Evolutionary conservation across 2,797 vertebrate species (phyloP).

Genomic region (Schizopygopsis malacanthus): DNA sequence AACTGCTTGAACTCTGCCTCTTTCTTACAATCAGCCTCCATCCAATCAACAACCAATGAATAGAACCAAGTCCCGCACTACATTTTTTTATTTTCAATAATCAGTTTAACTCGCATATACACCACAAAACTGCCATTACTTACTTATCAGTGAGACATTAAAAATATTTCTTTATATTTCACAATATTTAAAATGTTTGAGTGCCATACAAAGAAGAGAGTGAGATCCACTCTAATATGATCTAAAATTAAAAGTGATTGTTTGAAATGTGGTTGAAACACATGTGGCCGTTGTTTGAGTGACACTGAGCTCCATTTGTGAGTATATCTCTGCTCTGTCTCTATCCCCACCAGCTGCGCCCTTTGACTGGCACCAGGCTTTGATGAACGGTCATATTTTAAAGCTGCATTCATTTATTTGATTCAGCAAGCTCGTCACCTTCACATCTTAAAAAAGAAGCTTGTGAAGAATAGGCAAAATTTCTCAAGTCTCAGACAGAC

Average conservation of each 20-base stretch:
- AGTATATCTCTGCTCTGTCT: constrained; percentile 54
- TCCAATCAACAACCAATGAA: neutral
- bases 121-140: too few relatives aligned
- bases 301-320: constrained; percentile 61
- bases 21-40: neutral
- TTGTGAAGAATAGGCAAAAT: constrained; percentile 34
- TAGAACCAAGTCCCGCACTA: neutral
- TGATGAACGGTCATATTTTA: constrained; percentile 75
- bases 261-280: constrained; percentile 9
- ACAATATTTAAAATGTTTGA: neutral
- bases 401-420: constrained; percentile 66
- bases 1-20: neutral
- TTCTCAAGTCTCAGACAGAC: constrained; percentile 7
- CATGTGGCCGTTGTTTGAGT: constrained; percentile 43
- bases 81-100: neutral
- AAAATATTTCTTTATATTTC: neutral
- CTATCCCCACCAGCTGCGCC: constrained; percentile 72
- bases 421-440: constrained; percentile 66
- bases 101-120: neutral
- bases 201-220: neutral
- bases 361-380: constrained; percentile 76
- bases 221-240: neutral
- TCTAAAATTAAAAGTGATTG: constrained; percentile 8
- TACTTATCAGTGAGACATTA: neutral
- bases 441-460: constrained; percentile 63